Conservation (phyloP, 2,113 vertebrate species). For the Peromyscus maniculatus region DNA sequence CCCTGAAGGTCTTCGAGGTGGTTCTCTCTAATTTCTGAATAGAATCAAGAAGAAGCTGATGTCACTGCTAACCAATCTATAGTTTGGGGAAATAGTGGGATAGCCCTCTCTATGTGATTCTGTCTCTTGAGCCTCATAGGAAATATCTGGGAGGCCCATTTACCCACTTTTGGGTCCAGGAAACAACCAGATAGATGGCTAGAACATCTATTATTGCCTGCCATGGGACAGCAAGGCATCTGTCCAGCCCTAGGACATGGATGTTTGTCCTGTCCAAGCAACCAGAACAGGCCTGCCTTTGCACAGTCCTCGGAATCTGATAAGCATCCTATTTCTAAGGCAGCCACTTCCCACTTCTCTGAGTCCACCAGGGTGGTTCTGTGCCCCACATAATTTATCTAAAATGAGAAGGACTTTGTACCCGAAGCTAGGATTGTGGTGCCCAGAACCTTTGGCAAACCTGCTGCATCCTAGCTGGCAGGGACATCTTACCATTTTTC, state of each 20-base stretch:
- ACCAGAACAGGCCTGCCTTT: background rate
- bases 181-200: background rate
- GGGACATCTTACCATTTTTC: background rate
- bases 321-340: background rate
- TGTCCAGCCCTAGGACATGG: background rate
- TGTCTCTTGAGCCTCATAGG: background rate
- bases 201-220: background rate
- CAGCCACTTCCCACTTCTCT: background rate
- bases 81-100: background rate
- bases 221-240: background rate
- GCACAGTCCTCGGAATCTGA: background rate
- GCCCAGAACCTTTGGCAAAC: background rate
- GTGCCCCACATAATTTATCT: background rate
- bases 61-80: background rate
- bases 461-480: background rate
- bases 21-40: background rate
- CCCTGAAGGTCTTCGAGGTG: background rate
- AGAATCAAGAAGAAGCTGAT: background rate
- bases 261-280: background rate
- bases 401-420: background rate
- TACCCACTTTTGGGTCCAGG: background rate
- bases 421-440: background rate
- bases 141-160: background rate
- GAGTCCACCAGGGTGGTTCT: background rate
- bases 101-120: background rate